Evolutionary conservation across 2,888 invertebrate genomes (phyloP).

Genomic region (Leptura quadrifasciata): DNA sequence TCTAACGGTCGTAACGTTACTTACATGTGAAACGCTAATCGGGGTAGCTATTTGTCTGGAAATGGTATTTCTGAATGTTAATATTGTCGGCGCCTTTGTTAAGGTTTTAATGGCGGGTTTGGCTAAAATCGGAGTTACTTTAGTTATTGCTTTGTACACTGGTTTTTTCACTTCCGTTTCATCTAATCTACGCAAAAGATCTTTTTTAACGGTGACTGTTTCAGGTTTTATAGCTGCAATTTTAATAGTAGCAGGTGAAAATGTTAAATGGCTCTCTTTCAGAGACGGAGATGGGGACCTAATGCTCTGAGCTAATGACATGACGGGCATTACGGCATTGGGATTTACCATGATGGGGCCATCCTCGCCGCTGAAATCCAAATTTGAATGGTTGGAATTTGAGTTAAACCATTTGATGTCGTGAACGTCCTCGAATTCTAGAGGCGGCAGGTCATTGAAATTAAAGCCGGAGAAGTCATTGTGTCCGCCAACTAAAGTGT

Average conservation of each 20-base stretch:
- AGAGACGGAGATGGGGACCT: conserved; percentile 80
- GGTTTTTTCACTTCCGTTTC: conserved; percentile 64
- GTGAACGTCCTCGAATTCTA: conserved; percentile 82
- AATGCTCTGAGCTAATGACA: conserved; percentile 74
- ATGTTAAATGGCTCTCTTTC: conserved; percentile 83
- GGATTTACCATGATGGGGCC: conserved; percentile 87
- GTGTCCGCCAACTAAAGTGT: conserved; percentile 84
- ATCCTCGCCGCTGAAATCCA: conserved; percentile 82
- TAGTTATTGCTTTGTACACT: conserved; percentile 67
- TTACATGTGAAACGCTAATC: conserved; percentile 67
- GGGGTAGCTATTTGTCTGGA: conserved; percentile 63
- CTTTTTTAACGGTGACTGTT: conserved; percentile 80
- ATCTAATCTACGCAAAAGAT: conserved; percentile 78
- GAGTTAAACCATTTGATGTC: conserved; percentile 77
- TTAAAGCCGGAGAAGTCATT: conserved; percentile 79
- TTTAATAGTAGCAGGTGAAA: conserved; percentile 83
- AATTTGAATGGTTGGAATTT: conserved; percentile 76
- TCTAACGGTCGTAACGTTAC: conserved; percentile 60
- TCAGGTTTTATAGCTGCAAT: conserved; percentile 76
- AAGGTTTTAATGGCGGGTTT: conserved; percentile 69
- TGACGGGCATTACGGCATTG: conserved; percentile 90
- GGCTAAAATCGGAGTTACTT: conserved; percentile 69
- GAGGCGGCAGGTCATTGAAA: conserved; percentile 79
- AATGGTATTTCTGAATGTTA: conserved; percentile 68
- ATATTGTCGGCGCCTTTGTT: conserved; percentile 58